Conservation (phyloP, 2,888 invertebrate genomes). For the Stenolophus ochropezus region DNA sequence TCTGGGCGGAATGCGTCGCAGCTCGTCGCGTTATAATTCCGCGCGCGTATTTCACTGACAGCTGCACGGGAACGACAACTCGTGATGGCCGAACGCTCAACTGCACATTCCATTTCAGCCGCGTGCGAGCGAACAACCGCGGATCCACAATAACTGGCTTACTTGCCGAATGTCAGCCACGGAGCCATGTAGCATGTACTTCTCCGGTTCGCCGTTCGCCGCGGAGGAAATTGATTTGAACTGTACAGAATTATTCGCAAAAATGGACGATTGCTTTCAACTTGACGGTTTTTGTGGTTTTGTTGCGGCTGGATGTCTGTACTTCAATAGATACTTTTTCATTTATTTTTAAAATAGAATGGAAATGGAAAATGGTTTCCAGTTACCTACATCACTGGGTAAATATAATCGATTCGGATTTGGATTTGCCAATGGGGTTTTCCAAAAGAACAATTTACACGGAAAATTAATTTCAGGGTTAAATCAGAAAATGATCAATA, state of each 20-base stretch:
- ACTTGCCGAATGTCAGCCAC: constrained; percentile 3
- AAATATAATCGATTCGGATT: too few species aligned
- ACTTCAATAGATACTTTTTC: background rate
- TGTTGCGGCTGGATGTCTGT: background rate
- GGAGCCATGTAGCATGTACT: constrained; percentile 19
- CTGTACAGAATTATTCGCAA: constrained; percentile 10
- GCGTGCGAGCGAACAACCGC: constrained; percentile 23
- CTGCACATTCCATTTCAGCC: constrained; percentile 43
- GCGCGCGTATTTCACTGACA: constrained; percentile 43
- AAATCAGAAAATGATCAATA: too few species aligned
- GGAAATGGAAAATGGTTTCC: too few species aligned
- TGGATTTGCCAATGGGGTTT: too few species aligned
- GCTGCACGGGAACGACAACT: constrained; percentile 48
- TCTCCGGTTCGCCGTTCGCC: background rate
- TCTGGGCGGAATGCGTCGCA: background rate
- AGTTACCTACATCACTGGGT: too few species aligned
- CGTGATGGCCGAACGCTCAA: constrained; percentile 50
- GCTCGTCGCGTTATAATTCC: constrained; percentile 38
- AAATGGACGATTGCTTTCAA: constrained; percentile 1
- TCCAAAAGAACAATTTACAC: too few species aligned
- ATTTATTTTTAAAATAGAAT: too few species aligned
- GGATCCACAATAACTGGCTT: constrained; percentile 31
- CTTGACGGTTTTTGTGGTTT: background rate
- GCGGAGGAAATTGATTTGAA: constrained; percentile 11
- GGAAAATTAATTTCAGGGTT: too few species aligned